phyloP scores from a whole-genome alignment of 2,797 vertebrate species.

The Hydrocynus forskahlii region DNA sequence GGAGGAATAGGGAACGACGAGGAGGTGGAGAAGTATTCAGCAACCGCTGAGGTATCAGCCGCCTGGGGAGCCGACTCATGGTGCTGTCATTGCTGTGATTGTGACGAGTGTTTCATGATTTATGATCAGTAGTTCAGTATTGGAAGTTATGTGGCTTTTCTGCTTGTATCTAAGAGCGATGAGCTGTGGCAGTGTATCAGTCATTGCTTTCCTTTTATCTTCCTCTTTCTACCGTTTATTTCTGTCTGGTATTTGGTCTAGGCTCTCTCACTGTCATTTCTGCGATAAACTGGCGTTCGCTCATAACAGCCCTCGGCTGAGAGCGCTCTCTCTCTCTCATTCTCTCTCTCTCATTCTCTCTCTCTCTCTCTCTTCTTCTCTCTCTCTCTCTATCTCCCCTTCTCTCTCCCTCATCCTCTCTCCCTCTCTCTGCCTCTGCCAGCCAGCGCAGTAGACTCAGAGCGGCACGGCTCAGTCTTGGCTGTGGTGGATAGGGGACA shows the following conservation, averaged over 20 bases:
- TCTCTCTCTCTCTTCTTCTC: slow-evolving; percentile 23
- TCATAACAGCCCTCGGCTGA: slow-evolving; percentile 43
- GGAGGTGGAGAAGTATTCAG: slow-evolving; percentile 24
- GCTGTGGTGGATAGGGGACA: slow-evolving; percentile 37
- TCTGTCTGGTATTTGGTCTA: not conserved
- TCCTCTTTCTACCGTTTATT: slow-evolving; percentile 3
- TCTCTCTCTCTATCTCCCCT: slow-evolving; percentile 31
- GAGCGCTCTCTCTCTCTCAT: slow-evolving; percentile 25
- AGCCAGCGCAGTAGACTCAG: slow-evolving; percentile 38
- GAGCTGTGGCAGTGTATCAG: not conserved
- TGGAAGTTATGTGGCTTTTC: slow-evolving; percentile 27
- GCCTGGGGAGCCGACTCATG: slow-evolving; percentile 54
- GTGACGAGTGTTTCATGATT: slow-evolving; percentile 36
- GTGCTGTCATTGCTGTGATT: slow-evolving; percentile 47
- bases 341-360: slow-evolving; percentile 28
- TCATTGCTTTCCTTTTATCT: slow-evolving; percentile 18
- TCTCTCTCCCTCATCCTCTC: slow-evolving; percentile 16
- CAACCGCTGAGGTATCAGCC: slow-evolving; percentile 46
- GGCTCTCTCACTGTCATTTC: slow-evolving; percentile 6
- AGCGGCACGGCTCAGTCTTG: slow-evolving; percentile 17
- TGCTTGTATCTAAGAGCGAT: not conserved
- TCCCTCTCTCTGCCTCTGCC: slow-evolving; percentile 35
- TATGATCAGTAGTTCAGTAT: slow-evolving; percentile 27
- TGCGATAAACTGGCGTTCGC: slow-evolving; percentile 21
- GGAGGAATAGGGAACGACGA: not conserved